Evolutionary conservation across 53 echinoderm and acorn worm genomes (phyloP), one percentile per base, ranked within the genome.

Genomic region (Luidia sarsii): DNA sequence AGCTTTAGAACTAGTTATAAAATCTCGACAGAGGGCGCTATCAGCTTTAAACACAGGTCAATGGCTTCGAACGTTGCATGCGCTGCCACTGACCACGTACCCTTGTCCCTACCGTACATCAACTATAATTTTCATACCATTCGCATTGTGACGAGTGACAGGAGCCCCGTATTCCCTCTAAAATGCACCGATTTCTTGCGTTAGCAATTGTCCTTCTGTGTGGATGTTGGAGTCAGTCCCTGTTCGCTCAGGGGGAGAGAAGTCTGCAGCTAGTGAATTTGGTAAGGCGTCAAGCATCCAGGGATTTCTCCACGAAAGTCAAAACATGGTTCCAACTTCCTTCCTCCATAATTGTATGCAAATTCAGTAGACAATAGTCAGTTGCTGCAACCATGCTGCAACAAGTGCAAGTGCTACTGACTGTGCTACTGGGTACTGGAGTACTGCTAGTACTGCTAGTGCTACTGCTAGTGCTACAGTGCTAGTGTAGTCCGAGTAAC

Each of bases 201-300:
- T 3, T 69, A n/a, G 33, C 22, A 9, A 7, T 50, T 30, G 1
- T 31, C 1, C 15, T 69, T 2, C 67, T 66, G 2, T 31, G 32
- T 33, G n/a, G 70, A 16, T 49, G 49, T 50, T 31, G 50, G 8
- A 33, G 25, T n/a, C 70, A 32, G 21, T n/a, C 70, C 30, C 20
- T 45, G 2, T 16, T 37, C 1, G 75, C 60, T 9, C 57, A 60
- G 3, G 75, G 75, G 1, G 41, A 75, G 28, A 75, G 75, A 45
- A 29, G 59, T 3, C 60, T 59, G 29, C 59, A 75, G 20, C 75
- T 75, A 59, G 75, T 75, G 13, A 75, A 75, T 43, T 43, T 75
- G 75, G 75, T 75, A 75, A 75, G 73, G 25, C 5, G 6, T 11
- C 14, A 36, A 36, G n/a, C n/a, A n/a, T n/a, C n/a, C n/a, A n/a